These are phyloP conservation scores for Mesaphorura yosii DNA, from an alignment of 1,140 invertebrate genomes.

Conservation along the genomic window DNA sequence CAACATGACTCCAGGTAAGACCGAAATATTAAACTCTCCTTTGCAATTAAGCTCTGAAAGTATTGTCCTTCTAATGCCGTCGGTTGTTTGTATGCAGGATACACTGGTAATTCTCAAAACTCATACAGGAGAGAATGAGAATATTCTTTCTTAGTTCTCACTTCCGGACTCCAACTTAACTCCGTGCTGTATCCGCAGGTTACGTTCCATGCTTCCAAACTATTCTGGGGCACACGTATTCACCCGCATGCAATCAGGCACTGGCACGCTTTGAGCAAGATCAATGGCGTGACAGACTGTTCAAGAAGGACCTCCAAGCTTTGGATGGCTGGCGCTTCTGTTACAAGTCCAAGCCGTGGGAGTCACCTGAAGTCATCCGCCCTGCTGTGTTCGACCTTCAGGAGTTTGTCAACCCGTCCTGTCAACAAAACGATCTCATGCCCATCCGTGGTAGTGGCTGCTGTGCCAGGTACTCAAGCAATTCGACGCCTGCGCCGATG, in stretches of 20 bases:
- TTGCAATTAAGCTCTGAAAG: background rate
- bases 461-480: background rate
- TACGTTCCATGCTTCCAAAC: constrained; percentile 28
- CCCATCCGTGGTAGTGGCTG: too few relatives aligned
- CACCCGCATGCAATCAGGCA: constrained; percentile 29
- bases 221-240: constrained; percentile 29
- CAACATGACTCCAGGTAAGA: constrained; percentile 27
- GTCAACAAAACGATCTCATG: too few relatives aligned
- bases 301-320: constrained; percentile 30
- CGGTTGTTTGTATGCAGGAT: too few relatives aligned
- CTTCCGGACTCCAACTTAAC: too few relatives aligned
- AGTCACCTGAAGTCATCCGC: constrained; percentile 21
- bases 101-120: too few relatives aligned
- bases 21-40: background rate
- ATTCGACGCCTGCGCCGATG: background rate
- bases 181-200: too few relatives aligned
- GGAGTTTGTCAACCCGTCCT: constrained; percentile 16
- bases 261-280: constrained; percentile 29
- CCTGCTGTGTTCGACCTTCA: constrained; percentile 22
- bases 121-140: too few relatives aligned
- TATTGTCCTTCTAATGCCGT: background rate
- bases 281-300: constrained; percentile 30
- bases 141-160: too few relatives aligned
- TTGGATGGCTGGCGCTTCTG: constrained; percentile 30
- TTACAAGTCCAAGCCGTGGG: constrained; percentile 30